phyloP scores from a whole-genome alignment of 2,113 vertebrate species.

The Phalacrocorax brasilianus region DNA sequence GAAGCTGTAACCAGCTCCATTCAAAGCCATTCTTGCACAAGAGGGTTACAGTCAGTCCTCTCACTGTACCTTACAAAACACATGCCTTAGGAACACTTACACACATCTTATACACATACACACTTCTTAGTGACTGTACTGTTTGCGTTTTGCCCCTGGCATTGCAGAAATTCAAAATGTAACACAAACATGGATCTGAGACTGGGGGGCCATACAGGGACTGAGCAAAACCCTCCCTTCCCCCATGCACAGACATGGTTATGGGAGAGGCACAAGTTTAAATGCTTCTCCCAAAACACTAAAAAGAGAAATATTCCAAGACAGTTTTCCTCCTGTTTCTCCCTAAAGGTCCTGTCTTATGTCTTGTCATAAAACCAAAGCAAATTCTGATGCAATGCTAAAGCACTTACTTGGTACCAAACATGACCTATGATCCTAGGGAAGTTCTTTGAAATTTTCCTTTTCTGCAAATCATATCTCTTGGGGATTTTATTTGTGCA shows the following conservation, averaged over 20 bases:
- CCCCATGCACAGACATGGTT: background rate
- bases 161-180: background rate
- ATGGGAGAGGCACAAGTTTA: background rate
- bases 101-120: too few species aligned
- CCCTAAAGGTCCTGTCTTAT: background rate
- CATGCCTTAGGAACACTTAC: background rate
- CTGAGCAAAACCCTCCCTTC: background rate
- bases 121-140: background rate
- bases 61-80: background rate
- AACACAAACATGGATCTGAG: background rate
- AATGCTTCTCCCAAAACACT: background rate
- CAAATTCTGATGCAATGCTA: background rate
- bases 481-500: background rate
- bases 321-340: background rate
- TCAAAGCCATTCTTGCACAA: background rate
- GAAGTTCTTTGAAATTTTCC: background rate
- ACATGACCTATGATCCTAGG: background rate
- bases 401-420: background rate
- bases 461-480: background rate
- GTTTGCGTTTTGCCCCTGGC: background rate
- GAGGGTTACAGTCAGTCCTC: accelerated
- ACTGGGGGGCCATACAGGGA: too few species aligned
- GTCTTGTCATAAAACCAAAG: background rate
- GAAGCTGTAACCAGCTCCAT: background rate
- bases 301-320: background rate